Percentiles rank a stretch among this genome's conserved stretches.
phyloP scores from a whole-genome alignment of 2,888 invertebrate species.

The Sinelater perroti region DNA sequence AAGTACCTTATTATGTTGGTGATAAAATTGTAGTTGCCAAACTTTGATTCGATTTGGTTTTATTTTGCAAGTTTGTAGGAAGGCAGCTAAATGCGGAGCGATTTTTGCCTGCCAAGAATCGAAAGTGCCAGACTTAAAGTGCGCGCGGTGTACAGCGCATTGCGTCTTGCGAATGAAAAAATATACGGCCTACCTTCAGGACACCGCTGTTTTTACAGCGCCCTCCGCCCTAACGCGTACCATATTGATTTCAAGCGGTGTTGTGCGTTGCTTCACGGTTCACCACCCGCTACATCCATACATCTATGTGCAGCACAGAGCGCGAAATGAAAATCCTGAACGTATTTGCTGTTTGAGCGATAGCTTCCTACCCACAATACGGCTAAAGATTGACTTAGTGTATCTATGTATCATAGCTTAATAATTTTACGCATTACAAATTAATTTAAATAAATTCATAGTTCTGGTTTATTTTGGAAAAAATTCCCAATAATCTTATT shows the following conservation, averaged over 20 bases:
- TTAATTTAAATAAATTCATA: conserved; percentile 4
- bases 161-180: conserved; percentile 8
- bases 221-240: conserved; percentile 12
- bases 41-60: too few species aligned
- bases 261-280: conserved; percentile 18
- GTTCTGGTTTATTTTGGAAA: conserved; percentile 1
- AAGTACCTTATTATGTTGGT: too few species aligned
- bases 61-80: too few species aligned
- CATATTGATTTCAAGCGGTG: conserved; percentile 21
- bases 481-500: too few species aligned
- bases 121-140: too few species aligned
- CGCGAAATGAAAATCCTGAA: conserved; percentile 20
- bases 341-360: conserved; percentile 11
- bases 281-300: conserved; percentile 19
- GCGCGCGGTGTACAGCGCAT: too few species aligned
- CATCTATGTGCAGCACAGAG: conserved; percentile 17
- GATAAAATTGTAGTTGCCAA: too few species aligned
- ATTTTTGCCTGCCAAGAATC: too few species aligned
- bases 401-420: neutral
- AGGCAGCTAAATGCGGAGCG: too few species aligned
- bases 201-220: conserved; percentile 6
- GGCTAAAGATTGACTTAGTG: conserved; percentile 16
- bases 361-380: conserved; percentile 14
- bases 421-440: neutral
- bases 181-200: conserved; percentile 2